These are phyloP conservation scores for Drosophila melanosoma DNA, from an alignment of 2,888 invertebrate genomes.

Conservation along the genomic window DNA sequence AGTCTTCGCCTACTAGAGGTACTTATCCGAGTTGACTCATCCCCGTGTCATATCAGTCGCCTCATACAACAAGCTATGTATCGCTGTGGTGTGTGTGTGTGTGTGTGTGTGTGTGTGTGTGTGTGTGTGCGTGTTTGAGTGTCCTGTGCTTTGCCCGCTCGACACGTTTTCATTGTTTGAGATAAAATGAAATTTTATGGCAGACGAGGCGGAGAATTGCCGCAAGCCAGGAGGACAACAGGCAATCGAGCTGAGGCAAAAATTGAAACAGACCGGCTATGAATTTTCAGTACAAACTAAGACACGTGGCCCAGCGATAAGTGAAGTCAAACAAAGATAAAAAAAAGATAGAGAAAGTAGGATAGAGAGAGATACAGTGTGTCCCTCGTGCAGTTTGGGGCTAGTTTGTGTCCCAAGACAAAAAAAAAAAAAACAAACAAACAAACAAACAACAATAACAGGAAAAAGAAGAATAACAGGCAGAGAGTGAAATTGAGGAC, in stretches of 20 bases:
- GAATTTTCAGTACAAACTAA: slow-evolving; percentile 72
- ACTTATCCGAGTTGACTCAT: not conserved
- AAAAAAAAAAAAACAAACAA: no score
- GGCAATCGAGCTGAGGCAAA: slow-evolving; percentile 55
- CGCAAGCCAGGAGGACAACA: slow-evolving; percentile 31
- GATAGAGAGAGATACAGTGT: slow-evolving; percentile 1
- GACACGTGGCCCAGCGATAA: slow-evolving; percentile 55
- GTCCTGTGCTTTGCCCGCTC: slow-evolving; percentile 43
- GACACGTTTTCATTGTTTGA: slow-evolving; percentile 78
- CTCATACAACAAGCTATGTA: not conserved
- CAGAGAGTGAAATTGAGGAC: slow-evolving; percentile 3
- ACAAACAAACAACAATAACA: slow-evolving; percentile 53
- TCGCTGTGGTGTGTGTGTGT: slow-evolving; percentile 2
- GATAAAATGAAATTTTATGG: slow-evolving; percentile 80
- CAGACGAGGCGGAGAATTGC: slow-evolving; percentile 46
- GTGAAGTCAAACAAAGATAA: not conserved
- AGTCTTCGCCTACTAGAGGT: not conserved
- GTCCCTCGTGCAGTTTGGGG: slow-evolving; percentile 60
- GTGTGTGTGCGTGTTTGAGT: slow-evolving; percentile 13
- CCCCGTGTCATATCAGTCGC: not conserved
- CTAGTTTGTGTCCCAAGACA: slow-evolving; percentile 76
- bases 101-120: slow-evolving; percentile 2
- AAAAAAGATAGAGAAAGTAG: not conserved
- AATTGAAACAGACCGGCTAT: slow-evolving; percentile 78
- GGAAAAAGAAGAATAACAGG: slow-evolving; percentile 15